Evolutionary conservation across 1,140 invertebrate species (phyloP).

Genomic region (Drosophila kurseongensis): DNA sequence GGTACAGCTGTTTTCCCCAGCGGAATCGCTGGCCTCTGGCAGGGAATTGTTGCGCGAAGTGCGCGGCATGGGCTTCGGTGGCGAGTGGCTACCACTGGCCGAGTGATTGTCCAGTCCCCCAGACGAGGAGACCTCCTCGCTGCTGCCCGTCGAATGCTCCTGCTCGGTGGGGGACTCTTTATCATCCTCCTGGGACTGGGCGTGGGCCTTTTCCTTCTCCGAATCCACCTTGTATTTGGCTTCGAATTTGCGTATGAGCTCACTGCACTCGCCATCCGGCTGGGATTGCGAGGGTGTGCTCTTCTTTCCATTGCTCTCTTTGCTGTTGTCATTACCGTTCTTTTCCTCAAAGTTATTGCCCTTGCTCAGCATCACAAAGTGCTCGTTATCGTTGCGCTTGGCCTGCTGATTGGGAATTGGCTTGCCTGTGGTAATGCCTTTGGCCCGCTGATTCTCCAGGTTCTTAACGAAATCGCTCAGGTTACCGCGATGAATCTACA

Average conservation of each 20-base stretch:
- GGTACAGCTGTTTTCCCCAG: slow-evolving; percentile 60
- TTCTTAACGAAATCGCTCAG: slow-evolving; percentile 84
- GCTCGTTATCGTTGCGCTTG: slow-evolving; percentile 69
- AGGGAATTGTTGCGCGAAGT: slow-evolving; percentile 88
- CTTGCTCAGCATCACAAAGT: slow-evolving; percentile 64
- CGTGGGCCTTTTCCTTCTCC: slow-evolving; percentile 65
- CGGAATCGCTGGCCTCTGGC: slow-evolving; percentile 84
- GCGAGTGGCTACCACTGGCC: slow-evolving; percentile 80
- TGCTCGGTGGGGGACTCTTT: slow-evolving; percentile 77
- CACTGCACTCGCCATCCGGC: slow-evolving; percentile 60
- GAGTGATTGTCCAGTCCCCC: slow-evolving; percentile 57
- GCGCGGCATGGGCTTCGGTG: slow-evolving; percentile 91
- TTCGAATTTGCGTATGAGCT: slow-evolving; percentile 79
- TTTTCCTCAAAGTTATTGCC: slow-evolving; percentile 72
- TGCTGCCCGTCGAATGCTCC: slow-evolving; percentile 75
- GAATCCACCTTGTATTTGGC: slow-evolving; percentile 81
- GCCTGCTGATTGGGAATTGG: slow-evolving; percentile 15
- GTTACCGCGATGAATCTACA: slow-evolving; percentile 80
- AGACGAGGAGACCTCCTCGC: slow-evolving; percentile 71
- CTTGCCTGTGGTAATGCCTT: slow-evolving; percentile 22
- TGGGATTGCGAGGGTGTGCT: slow-evolving; percentile 7
- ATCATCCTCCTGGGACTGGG: slow-evolving; percentile 53
- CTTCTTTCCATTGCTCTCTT: slow-evolving; percentile 46
- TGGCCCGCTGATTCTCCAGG: slow-evolving; percentile 82
- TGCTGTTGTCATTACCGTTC: slow-evolving; percentile 65